Conservation (phyloP, 2,888 invertebrate species). For the Artemia sinica region DNA sequence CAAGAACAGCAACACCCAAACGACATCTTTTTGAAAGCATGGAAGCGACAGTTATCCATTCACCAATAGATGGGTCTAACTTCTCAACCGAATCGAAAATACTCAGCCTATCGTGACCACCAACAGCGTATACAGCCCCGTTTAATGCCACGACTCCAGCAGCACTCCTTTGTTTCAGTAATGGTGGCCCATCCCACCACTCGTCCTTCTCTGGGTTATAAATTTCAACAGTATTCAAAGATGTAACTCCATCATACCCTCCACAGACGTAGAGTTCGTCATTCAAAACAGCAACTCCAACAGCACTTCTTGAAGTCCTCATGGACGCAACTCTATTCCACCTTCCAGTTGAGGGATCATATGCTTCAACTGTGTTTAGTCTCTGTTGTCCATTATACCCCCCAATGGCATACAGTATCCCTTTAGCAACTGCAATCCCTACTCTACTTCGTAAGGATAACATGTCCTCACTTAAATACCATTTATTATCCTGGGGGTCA, state of each 20-base stretch:
- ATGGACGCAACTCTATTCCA: conserved; percentile 63
- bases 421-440: conserved; percentile 50
- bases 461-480: conserved; percentile 65
- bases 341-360: conserved; percentile 48
- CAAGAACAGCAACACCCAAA: conserved; percentile 59
- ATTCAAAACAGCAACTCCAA: conserved; percentile 60
- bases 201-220: conserved; percentile 53
- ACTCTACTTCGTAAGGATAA: conserved; percentile 62
- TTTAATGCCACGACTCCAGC: conserved; percentile 51
- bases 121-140: conserved; percentile 59
- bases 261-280: conserved; percentile 61
- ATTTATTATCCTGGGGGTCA: conserved; percentile 37
- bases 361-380: conserved; percentile 64
- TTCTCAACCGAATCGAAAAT: conserved; percentile 50
- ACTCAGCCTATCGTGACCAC: conserved; percentile 71
- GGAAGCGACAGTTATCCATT: conserved; percentile 53
- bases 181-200: conserved; percentile 53
- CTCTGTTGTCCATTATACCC: conserved; percentile 71
- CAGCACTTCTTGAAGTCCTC: conserved; percentile 60
- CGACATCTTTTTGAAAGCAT: conserved; percentile 67
- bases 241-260: conserved; percentile 67
- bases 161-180: conserved; percentile 53
- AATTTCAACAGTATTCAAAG: conserved; percentile 61
- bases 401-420: conserved; percentile 35
- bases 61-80: conserved; percentile 31